phyloP scores from a whole-genome alignment of 2,888 invertebrate genomes.

The Brachypalpus laphriformis region DNA sequence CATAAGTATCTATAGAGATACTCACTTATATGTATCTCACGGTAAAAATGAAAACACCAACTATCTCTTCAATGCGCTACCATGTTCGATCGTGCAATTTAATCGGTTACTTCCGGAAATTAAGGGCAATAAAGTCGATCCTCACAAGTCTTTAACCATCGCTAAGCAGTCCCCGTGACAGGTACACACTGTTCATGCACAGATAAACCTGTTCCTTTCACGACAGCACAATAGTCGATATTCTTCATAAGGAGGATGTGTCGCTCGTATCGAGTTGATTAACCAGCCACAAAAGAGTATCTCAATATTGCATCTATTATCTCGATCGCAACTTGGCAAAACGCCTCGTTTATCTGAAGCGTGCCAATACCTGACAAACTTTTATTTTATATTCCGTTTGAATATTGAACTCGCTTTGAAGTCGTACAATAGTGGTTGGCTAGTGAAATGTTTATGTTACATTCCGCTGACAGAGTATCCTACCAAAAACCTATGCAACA shows the following conservation, averaged over 20 bases:
- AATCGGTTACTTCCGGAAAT: constrained; percentile 57
- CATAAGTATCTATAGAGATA: too few relatives aligned
- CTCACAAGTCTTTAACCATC: constrained; percentile 12
- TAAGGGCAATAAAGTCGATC: constrained; percentile 36
- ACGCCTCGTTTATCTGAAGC: constrained; percentile 8
- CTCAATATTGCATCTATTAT: constrained; percentile 21
- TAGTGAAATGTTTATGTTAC: constrained; percentile 35
- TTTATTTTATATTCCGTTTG: constrained; percentile 24
- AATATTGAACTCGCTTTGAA: constrained; percentile 50
- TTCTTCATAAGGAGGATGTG: constrained; percentile 7
- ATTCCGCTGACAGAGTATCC: constrained; percentile 9
- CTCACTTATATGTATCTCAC: background rate
- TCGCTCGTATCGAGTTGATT: background rate
- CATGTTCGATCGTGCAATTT: background rate
- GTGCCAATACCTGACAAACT: constrained; percentile 22
- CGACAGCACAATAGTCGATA: background rate
- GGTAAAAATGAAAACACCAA: constrained; percentile 18
- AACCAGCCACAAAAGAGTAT: background rate
- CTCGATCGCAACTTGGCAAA: background rate
- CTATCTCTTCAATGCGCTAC: background rate
- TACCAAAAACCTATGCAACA: background rate
- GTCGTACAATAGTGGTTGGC: background rate
- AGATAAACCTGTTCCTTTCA: constrained; percentile 26
- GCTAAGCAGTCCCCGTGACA: constrained; percentile 17
- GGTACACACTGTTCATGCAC: background rate